Evolutionary conservation across 2,113 vertebrate genomes (phyloP), one percentile per base, ranked within the genome.

Genomic region (Calypte anna): DNA sequence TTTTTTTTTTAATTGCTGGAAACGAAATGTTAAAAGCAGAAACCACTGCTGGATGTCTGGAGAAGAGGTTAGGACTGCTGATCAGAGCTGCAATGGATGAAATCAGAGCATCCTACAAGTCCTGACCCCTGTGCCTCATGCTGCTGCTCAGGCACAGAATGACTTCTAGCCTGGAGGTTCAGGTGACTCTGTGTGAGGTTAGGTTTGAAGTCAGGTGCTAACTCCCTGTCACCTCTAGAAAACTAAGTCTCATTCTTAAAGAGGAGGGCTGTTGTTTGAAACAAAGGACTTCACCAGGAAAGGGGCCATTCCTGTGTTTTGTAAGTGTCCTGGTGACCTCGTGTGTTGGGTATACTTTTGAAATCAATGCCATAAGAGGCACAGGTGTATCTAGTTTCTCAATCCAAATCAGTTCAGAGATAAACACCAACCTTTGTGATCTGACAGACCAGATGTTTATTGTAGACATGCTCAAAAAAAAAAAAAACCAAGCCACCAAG

Each of bases 371-470:
- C 57, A 44, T 3, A 36, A 91, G n/a, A 79, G 30, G 28, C 51
- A 79, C 11, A 74, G 55, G 82, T 55, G 28, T 63, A 90, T 63
- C 72, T 66, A 36, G 79, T 94, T 96, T 90, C 94, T 78, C 63
- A 95, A 92, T 86, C 48, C 80, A 73, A 22, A 90, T 74, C 63
- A 75, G 40, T 80, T 88, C 55, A 96, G 30, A 64, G 69, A 92
- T 51, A 63, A 86, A 27, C 21, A 94, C 51, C 55, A 77, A 5
- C 7, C 36, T 74, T 69, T 48, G 43, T 30, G 59, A 77, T 85
- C 43, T 55, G 59, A 74, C 43, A 82, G 67, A 89, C 23, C 53
- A 81, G 73, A 72, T 11, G 28, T 22, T 21, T 46, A 75, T 21
- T 46, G 72, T 5, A 31, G 36, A 73, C n/a, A 38, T 23, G 18